Conservation (phyloP, 2,113 vertebrate genomes). For the Misgurnus mizolepis region DNA sequence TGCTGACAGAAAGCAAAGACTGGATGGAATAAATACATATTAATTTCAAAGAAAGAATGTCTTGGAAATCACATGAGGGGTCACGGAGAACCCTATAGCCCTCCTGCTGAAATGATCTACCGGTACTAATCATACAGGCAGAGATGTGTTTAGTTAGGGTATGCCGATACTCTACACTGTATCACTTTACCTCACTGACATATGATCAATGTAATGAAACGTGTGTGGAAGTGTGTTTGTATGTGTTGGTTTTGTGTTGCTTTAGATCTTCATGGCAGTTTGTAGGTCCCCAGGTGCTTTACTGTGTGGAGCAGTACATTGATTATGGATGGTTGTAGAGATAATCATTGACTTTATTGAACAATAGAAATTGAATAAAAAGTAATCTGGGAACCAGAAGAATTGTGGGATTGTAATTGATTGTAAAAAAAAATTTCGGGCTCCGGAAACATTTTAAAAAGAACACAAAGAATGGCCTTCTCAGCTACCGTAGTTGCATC, state of each 20-base stretch:
- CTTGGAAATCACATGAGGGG: slow-evolving; percentile 27
- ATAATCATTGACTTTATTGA: slow-evolving; percentile 2
- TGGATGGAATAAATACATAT: slow-evolving; percentile 18
- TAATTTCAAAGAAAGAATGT: slow-evolving; percentile 47
- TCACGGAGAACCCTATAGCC: slow-evolving; percentile 15
- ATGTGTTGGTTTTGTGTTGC: slow-evolving; percentile 12
- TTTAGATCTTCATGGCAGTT: background rate
- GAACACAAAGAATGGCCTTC: no score
- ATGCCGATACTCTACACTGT: slow-evolving; percentile 5
- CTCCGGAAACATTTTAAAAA: no score
- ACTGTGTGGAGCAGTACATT: slow-evolving; percentile 1
- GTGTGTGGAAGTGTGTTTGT: background rate
- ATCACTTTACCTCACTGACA: slow-evolving; percentile 25
- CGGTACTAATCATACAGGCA: slow-evolving; percentile 1
- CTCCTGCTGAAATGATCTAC: slow-evolving; percentile 1
- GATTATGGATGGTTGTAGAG: background rate
- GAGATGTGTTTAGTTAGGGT: slow-evolving; percentile 20
- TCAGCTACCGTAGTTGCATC: no score
- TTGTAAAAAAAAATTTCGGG: background rate
- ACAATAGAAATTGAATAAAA: slow-evolving; percentile 14
- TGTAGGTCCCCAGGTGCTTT: background rate
- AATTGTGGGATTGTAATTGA: slow-evolving; percentile 2
- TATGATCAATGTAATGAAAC: slow-evolving; percentile 33
- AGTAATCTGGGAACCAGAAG: background rate
- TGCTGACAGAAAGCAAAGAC: slow-evolving; percentile 29